Base-by-base conservation (phyloP, 2,797 vertebrate genomes). In the Hapalemur alaotrensis region DNA sequence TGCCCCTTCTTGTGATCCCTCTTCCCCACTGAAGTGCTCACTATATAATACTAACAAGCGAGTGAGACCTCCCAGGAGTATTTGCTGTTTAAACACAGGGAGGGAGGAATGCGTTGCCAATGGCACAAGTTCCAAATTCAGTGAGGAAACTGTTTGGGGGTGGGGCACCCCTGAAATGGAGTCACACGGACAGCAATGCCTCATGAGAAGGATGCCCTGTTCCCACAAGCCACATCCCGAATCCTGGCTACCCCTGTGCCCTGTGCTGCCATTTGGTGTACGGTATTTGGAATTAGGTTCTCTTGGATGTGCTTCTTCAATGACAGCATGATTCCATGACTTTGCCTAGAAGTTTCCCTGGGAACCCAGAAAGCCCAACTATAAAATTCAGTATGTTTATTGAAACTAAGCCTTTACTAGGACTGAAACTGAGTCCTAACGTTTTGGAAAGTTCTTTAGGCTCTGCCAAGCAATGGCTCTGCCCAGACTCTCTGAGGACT, bases 401-500 rank as follows among this genome's bases (percentile, higher is more conserved):
- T 48, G 32, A 13, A 59, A 41, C 25, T 0, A 89, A 83, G 90
- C 78, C 78, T 97, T 97, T 98, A 98, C 97, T 88, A 90, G 97
- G 95, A 41, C 97, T 95, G 97, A 98, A 93, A 93, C 91, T 93
- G 87, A 96, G 65, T 94, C 38, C 82, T 95, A 52, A 85, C 89
- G 57, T 97, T 97, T 98, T 95, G 97, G 98, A 97, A 96, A 95
- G 94, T 32, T 98, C 97, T 96, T 76, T 46, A 93, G 93, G 89
- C 96, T 98, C 95, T 97, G 96, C 96, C 96, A 13, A 93, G 93
- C 32, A 30, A 91, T 87, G 85, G 95, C 93, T 96, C 95, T 92
- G 89, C 91, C 78, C 63, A 22, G 96, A 97, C 96, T 97, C 98
- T 98, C 95, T 85, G 93, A 97, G 97, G 96, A 98, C 97, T 96